phyloP scores from a whole-genome alignment of 2,797 vertebrate species.

The Myiotriccus ornatus region DNA sequence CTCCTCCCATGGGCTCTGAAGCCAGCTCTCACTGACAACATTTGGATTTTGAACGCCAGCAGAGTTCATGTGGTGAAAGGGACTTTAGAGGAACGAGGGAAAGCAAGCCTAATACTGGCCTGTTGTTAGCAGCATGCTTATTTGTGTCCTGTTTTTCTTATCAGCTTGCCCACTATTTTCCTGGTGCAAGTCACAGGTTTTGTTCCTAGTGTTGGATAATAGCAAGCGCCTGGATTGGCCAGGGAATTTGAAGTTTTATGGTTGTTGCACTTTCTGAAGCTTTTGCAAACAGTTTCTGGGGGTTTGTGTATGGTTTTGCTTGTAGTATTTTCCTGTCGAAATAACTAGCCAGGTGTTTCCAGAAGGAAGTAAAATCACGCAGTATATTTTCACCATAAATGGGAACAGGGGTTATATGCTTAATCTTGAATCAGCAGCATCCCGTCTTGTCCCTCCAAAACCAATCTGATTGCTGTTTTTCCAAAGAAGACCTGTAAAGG shows the following conservation, averaged over 20 bases:
- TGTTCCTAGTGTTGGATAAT: not conserved
- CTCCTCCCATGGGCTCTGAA: not conserved
- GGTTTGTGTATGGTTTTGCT: not conserved
- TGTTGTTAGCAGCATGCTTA: not conserved
- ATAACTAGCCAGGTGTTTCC: not conserved
- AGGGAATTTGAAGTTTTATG: accelerated
- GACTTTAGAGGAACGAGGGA: not conserved
- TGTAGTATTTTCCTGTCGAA: not conserved
- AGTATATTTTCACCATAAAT: not conserved
- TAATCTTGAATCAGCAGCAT: not conserved
- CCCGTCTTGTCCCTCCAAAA: not conserved
- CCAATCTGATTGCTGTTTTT: not conserved
- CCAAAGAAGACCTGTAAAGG: not conserved
- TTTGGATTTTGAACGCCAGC: not conserved
- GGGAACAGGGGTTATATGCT: not conserved
- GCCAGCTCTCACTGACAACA: not conserved
- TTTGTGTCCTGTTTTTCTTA: not conserved
- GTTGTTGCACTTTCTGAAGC: not conserved
- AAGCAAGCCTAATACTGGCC: not conserved
- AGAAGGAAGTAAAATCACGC: not conserved
- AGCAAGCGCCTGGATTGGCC: not conserved
- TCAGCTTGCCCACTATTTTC: not conserved
- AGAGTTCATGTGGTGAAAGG: not conserved
- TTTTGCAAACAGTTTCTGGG: not conserved
- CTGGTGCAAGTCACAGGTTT: not conserved